A percentile compares a stretch with the other conserved stretches of the same genome.
These are phyloP conservation scores for Cebidichthys violaceus DNA, from an alignment of 2,113 vertebrate species.

Conservation along the genomic window DNA sequence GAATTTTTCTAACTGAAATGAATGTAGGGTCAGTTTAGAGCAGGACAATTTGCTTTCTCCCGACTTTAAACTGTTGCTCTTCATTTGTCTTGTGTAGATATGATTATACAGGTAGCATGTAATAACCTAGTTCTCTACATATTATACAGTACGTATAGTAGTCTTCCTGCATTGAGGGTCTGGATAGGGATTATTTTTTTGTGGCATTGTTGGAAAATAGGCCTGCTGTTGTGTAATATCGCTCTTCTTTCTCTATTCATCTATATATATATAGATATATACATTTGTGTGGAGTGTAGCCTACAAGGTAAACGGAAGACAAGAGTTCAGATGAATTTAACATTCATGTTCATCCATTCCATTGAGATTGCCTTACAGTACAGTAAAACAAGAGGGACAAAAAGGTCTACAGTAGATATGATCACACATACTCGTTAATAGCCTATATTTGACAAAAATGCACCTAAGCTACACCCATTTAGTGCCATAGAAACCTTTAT, in stretches of 20 bases:
- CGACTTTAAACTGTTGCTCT: conserved; percentile 76
- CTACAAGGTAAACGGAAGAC: conserved; percentile 60
- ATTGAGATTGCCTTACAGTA: conserved; percentile 81
- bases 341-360: conserved; percentile 74
- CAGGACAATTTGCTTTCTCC: conserved; percentile 71
- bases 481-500: conserved; percentile 85
- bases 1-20: conserved; percentile 80
- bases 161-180: conserved; percentile 78
- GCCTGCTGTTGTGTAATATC: conserved; percentile 64
- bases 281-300: conserved; percentile 58
- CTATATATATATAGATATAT: not conserved
- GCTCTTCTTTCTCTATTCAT: conserved; percentile 37
- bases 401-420: conserved; percentile 69
- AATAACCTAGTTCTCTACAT: conserved; percentile 66
- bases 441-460: conserved; percentile 79
- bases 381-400: conserved; percentile 62
- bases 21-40: conserved; percentile 80
- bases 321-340: conserved; percentile 63
- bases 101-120: conserved; percentile 79
- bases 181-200: conserved; percentile 42
- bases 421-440: conserved; percentile 70
- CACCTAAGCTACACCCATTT: conserved; percentile 82
- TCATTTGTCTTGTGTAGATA: conserved; percentile 77
- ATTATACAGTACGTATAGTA: conserved; percentile 71
- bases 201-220: conserved; percentile 63